Percentiles rank a stretch among this genome's conserved stretches.
Evolutionary conservation across 2,113 vertebrate species (phyloP).

Genomic region (Steatornis caripensis): DNA sequence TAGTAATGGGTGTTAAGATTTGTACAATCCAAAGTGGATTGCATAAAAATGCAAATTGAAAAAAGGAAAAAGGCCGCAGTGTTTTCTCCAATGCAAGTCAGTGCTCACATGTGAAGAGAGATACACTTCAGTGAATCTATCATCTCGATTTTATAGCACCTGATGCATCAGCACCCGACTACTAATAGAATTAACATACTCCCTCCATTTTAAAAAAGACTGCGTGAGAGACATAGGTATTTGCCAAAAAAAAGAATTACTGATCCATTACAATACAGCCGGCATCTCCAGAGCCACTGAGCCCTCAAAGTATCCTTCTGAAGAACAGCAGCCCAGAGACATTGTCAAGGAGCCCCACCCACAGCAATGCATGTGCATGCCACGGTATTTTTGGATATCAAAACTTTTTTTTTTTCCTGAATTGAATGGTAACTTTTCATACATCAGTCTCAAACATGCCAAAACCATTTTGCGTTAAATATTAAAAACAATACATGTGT

Average conservation of each 20-base stretch:
- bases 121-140: neutral
- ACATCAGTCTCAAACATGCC: neutral
- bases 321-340: neutral
- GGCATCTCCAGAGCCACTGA: neutral
- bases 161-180: neutral
- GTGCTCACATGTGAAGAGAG: neutral
- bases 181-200: neutral
- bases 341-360: neutral
- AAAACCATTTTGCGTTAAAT: neutral
- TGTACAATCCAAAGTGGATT: neutral
- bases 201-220: neutral
- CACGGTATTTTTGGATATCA: neutral
- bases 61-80: neutral
- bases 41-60: neutral
- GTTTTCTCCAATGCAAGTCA: neutral
- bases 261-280: neutral
- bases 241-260: neutral
- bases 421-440: neutral
- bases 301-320: neutral
- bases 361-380: neutral
- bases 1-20: neutral
- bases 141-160: neutral
- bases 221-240: neutral
- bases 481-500: neutral
- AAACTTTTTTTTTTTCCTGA: neutral